Conservation (phyloP, 2,888 invertebrate species). For the Napeogenes sylphis region DNA sequence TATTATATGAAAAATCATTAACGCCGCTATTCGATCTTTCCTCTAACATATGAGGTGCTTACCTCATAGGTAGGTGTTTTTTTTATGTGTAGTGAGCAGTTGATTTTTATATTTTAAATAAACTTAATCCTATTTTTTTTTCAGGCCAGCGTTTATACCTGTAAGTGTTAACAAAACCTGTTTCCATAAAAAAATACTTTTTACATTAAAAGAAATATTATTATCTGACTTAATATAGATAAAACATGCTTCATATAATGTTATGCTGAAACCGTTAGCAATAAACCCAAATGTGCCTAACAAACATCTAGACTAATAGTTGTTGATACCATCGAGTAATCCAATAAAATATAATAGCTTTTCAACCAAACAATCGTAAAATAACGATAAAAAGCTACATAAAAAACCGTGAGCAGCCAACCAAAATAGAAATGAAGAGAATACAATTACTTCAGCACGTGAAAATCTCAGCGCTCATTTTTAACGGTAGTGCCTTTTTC, state of each 20-base stretch:
- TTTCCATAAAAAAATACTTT: no score
- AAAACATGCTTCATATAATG: not conserved
- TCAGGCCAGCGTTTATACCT: no score
- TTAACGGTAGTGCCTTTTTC: constrained; percentile 23
- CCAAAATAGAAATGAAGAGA: constrained; percentile 23
- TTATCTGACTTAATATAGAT: not conserved
- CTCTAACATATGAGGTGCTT: no score
- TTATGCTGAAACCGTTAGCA: not conserved
- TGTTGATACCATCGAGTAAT: constrained; percentile 6
- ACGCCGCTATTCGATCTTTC: no score
- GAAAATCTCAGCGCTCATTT: constrained; percentile 21
- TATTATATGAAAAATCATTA: no score
- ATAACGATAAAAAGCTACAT: constrained; percentile 24
- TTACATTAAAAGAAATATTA: not conserved
- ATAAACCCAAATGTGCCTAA: constrained; percentile 7
- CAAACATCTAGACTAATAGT: not conserved
- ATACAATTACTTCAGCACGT: constrained; percentile 19
- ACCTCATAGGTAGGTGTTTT: no score
- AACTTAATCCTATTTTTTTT: no score
- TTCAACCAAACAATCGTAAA: constrained; percentile 27
- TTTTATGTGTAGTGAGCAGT: no score
- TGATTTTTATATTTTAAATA: no score
- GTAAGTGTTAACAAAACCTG: no score
- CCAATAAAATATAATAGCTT: constrained; percentile 18
- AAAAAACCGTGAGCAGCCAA: constrained; percentile 21